Evolutionary conservation across 2,113 vertebrate genomes (phyloP).

Genomic region (Hippocampus comes): DNA sequence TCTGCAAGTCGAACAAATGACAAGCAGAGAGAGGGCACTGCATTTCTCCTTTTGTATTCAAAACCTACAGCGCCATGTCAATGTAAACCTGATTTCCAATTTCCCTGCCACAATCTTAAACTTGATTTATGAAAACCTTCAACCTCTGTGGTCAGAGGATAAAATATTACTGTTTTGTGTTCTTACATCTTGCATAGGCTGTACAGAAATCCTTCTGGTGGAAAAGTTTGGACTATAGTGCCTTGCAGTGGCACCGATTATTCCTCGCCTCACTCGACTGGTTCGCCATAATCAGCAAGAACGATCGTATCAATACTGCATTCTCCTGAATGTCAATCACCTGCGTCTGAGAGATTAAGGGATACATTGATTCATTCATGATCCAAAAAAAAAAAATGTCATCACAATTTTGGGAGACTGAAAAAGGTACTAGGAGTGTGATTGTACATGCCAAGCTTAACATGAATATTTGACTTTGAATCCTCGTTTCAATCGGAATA

Average conservation of each 20-base stretch:
- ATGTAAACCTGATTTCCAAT: conserved; percentile 10
- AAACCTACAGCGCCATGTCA: conserved; percentile 3
- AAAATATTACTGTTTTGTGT: conserved; percentile 32
- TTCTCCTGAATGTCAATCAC: conserved; percentile 49
- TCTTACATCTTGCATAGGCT: conserved; percentile 22
- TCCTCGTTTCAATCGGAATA: not conserved
- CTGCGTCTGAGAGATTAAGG: not conserved
- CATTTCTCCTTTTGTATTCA: not conserved
- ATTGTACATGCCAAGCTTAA: not conserved
- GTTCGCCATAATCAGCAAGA: conserved; percentile 47
- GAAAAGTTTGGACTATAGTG: conserved; percentile 39
- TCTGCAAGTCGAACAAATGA: not conserved
- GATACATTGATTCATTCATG: not conserved
- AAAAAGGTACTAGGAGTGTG: not conserved
- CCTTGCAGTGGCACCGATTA: conserved; percentile 37
- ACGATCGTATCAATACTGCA: conserved; percentile 56
- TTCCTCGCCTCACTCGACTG: conserved; percentile 53
- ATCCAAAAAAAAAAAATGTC: not conserved
- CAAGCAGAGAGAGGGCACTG: not conserved
- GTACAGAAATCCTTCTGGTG: conserved; percentile 22
- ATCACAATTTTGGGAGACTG: not conserved
- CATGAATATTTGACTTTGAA: not conserved
- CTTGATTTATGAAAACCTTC: conserved; percentile 15
- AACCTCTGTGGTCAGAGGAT: conserved; percentile 23
- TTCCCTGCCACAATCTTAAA: conserved; percentile 10